A percentile compares a stretch with the other conserved stretches of the same genome.
phyloP scores from a whole-genome alignment of 2,113 vertebrate species.

The Gracilinanus agilis region DNA sequence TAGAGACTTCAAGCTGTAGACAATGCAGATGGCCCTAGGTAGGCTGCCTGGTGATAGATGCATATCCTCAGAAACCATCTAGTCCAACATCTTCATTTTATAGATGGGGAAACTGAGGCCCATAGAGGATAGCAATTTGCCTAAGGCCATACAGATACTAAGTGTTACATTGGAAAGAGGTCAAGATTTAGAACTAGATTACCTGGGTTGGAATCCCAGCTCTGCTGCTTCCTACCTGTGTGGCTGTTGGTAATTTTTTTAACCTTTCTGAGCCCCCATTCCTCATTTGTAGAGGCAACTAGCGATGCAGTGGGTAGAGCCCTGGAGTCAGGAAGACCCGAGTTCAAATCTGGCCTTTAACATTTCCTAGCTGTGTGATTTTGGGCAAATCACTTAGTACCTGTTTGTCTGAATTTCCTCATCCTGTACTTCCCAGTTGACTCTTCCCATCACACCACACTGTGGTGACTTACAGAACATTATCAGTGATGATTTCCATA shows the following conservation, averaged over 20 bases:
- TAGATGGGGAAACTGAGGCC: not conserved
- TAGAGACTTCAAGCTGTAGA: not conserved
- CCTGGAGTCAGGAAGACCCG: not conserved
- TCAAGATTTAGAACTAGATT: not conserved
- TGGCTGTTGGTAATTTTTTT: not conserved
- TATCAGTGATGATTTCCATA: not conserved
- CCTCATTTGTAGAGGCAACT: not conserved
- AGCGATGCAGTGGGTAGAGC: not conserved
- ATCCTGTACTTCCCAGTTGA: not conserved
- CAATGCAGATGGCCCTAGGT: not conserved
- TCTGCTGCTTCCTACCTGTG: not conserved
- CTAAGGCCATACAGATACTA: not conserved
- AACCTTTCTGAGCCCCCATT: not conserved
- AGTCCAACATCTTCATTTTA: not conserved
- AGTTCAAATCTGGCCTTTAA: not conserved
- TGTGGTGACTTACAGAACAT: not conserved
- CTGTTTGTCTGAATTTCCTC: not conserved
- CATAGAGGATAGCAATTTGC: not conserved
- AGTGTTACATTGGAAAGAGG: not conserved
- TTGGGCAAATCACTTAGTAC: not conserved
- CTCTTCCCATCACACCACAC: not conserved
- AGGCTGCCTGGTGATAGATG: not conserved
- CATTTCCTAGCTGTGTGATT: not conserved
- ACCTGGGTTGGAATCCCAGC: not conserved
- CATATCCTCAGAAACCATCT: not conserved